Conservation (phyloP, 2,888 invertebrate genomes). For the Phorcus lineatus region DNA sequence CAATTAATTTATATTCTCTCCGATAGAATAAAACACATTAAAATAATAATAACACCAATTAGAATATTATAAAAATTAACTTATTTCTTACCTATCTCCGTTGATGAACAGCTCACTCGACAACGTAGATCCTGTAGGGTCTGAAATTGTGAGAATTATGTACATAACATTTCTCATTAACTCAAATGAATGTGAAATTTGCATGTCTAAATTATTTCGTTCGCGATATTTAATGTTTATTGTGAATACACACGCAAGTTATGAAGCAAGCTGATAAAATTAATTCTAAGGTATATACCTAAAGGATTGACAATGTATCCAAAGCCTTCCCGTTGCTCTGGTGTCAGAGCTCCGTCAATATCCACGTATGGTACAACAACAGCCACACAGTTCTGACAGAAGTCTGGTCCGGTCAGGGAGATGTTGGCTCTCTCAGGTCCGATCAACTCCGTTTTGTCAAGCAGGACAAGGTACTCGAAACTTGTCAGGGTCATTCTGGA, state of each 20-base stretch:
- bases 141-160: not conserved
- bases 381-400: conserved; percentile 20
- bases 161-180: too few relatives aligned
- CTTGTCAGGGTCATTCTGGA: conserved; percentile 26
- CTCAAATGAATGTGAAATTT: too few relatives aligned
- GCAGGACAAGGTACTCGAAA: conserved; percentile 32
- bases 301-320: not conserved
- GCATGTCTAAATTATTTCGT: too few relatives aligned
- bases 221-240: too few relatives aligned
- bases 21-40: too few relatives aligned
- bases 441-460: conserved; percentile 18
- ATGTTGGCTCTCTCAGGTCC: conserved; percentile 13
- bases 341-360: not conserved
- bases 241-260: too few relatives aligned
- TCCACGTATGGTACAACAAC: conserved; percentile 7
- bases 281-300: not conserved
- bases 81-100: not conserved
- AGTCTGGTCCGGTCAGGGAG: not conserved
- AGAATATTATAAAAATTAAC: too few relatives aligned
- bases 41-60: too few relatives aligned
- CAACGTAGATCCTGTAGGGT: not conserved
- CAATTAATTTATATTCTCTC: too few relatives aligned
- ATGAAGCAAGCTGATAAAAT: too few relatives aligned
- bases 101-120: not conserved
- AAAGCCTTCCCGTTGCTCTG: not conserved